Conservation (phyloP, 2,113 vertebrate genomes). For the Lucifuga dentata region DNA sequence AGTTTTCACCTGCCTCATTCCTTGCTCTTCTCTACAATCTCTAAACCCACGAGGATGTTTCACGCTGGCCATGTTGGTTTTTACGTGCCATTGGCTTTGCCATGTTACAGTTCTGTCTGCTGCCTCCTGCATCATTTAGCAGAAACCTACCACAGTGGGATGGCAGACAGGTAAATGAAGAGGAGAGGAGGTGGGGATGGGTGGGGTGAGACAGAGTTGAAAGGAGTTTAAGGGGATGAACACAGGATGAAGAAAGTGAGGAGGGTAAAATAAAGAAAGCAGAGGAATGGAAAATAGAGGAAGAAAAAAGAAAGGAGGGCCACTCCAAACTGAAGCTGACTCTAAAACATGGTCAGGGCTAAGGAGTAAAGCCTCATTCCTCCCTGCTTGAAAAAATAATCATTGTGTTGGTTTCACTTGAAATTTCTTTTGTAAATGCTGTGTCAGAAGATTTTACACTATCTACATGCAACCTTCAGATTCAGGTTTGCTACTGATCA, state of each 20-base stretch:
- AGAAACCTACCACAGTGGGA: conserved; percentile 69
- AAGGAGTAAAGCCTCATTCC: too few relatives aligned
- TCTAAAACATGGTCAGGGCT: too few relatives aligned
- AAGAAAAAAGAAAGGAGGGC: neutral
- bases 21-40: conserved; percentile 43
- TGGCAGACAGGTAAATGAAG: conserved; percentile 62
- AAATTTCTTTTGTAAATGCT: too few relatives aligned
- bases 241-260: conserved; percentile 27
- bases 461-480: too few relatives aligned
- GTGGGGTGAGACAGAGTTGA: too few relatives aligned
- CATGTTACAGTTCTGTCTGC: conserved; percentile 73
- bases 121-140: conserved; percentile 81
- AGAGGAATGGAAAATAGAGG: neutral
- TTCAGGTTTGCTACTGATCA: conserved; percentile 43
- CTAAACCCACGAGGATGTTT: conserved; percentile 63
- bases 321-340: too few relatives aligned
- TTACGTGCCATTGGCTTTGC: conserved; percentile 78
- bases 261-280: conserved; percentile 24
- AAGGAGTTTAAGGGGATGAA: conserved; percentile 21
- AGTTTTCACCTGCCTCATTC: conserved; percentile 10
- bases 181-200: conserved; percentile 17
- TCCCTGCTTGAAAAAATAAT: too few relatives aligned
- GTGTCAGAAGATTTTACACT: too few relatives aligned
- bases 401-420: neutral
- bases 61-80: conserved; percentile 69